Evolutionary conservation across 1,140 invertebrate genomes (phyloP).

Genomic region (Ips typographus): DNA sequence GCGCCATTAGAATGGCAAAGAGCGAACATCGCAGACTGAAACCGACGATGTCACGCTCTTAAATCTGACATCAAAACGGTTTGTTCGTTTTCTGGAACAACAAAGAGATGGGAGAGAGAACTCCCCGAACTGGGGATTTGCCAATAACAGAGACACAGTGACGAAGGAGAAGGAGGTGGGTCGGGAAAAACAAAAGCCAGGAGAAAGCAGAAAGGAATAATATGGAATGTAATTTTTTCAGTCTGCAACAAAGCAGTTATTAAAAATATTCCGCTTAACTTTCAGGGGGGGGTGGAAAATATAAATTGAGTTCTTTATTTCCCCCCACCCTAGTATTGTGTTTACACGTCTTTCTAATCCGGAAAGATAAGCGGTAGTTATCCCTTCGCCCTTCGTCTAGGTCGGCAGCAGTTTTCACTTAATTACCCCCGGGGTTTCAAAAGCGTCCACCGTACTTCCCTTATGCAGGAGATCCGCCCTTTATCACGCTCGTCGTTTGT

Average conservation of each 20-base stretch:
- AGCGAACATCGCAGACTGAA: constrained; percentile 11
- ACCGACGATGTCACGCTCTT: constrained; percentile 18
- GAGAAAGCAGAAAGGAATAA: too few relatives aligned
- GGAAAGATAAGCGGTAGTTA: constrained; percentile 29
- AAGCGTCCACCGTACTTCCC: constrained; percentile 31
- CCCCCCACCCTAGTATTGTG: constrained; percentile 13
- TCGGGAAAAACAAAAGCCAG: too few relatives aligned
- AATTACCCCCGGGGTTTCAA: constrained; percentile 31
- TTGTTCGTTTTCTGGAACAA: constrained; percentile 16
- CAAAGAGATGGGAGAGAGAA: constrained; percentile 7
- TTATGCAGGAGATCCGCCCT: constrained; percentile 22
- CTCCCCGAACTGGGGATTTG: constrained; percentile 11
- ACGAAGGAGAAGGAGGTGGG: not conserved
- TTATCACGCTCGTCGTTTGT: constrained; percentile 26
- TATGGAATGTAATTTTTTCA: too few relatives aligned
- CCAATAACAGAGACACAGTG: constrained; percentile 13
- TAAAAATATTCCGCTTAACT: too few relatives aligned
- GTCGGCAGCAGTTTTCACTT: constrained; percentile 28
- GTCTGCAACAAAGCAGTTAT: too few relatives aligned
- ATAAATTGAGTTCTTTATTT: too few relatives aligned
- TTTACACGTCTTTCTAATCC: constrained; percentile 31
- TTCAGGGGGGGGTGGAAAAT: too few relatives aligned
- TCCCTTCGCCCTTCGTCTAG: constrained; percentile 22
- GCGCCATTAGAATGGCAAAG: constrained; percentile 17
- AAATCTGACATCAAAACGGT: constrained; percentile 19